Evolutionary conservation across 2,888 invertebrate species (phyloP), one percentile per base, ranked within the genome.

Genomic region (Hydroisotoma schaefferi): DNA sequence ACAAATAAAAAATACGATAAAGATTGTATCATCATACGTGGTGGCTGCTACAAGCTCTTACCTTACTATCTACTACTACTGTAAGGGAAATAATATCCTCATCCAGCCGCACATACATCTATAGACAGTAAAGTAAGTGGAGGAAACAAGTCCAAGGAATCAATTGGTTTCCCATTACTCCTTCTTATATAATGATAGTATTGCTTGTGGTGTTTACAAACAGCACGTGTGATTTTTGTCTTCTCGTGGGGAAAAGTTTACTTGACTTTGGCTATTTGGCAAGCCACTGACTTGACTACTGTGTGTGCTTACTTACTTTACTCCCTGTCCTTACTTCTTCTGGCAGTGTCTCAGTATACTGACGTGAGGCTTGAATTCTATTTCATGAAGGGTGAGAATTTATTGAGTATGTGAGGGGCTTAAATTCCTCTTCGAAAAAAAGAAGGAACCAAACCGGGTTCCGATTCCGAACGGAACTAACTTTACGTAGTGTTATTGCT

Each of bases 371-470:
- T 57, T 57, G 57, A 56, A 49, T 57, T 43, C 26, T 49, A 43
- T 57, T 57, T 57, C 57, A 51, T 58, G 57, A 58, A 58, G 57
- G 57, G 57, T 58, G 57, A 52, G 57, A 58, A 58, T 58, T 53
- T 58, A 58, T 58, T 58, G 57, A 58, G 57, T 58, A 53, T 52
- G 51, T 52, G 57, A 57, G 57, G 46, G 57, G 53, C 57, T 58
- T 37, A 52, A 33, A 44, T 29, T 52, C 44, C 33, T 53, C 40
- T 23, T 29, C 33, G 10, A 8, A 12, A 47, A 23, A 47, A 18
- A 47, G 25, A 23, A 23, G 22, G 23, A 47, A 23, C 47, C 25
- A 47, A 47, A 47, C 5, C 25, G 12, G 22, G 25, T 4, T 22
- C 20, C n/a, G 5, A 22, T 12, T 47, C 20, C 8, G 15, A 10